A percentile compares a stretch with the other conserved stretches of the same genome.
Conservation (phyloP, 1,140 invertebrate species). For the Orchesella cincta region DNA sequence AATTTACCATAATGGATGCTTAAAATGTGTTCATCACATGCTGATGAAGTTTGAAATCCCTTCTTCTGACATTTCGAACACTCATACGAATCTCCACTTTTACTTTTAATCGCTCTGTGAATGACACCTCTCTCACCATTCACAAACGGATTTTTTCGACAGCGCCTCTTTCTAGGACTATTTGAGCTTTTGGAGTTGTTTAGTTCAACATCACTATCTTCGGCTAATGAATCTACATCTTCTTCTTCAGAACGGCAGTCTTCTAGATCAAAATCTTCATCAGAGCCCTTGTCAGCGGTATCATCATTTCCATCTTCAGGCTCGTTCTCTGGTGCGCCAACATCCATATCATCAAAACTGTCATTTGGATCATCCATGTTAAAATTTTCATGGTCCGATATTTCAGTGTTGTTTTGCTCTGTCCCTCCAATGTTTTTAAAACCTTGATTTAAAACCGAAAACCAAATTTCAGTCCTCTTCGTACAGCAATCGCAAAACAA, state of each 20-base stretch:
- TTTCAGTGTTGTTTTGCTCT: neutral
- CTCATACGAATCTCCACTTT: neutral
- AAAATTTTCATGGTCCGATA: neutral
- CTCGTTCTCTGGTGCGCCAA: neutral
- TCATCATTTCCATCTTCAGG: neutral
- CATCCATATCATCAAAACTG: neutral
- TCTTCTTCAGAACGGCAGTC: neutral
- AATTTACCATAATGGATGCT: neutral
- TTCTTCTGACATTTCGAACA: neutral
- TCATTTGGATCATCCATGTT: neutral
- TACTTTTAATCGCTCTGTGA: neutral
- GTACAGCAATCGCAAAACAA: too few species aligned
- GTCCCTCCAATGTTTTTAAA: too few species aligned
- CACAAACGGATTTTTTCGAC: neutral
- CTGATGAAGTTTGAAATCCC: neutral
- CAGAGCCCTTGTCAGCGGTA: neutral
- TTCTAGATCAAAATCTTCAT: slow-evolving; percentile 1
- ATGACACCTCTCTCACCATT: neutral
- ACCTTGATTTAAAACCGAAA: too few species aligned
- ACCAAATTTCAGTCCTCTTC: too few species aligned
- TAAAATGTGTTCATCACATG: slow-evolving; percentile 6
- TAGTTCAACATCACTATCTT: slow-evolving; percentile 10
- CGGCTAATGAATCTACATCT: neutral
- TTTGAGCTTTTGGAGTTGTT: neutral
- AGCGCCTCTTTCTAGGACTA: neutral